Conservation (phyloP, 2,888 invertebrate genomes). For the Gibbula magus region DNA sequence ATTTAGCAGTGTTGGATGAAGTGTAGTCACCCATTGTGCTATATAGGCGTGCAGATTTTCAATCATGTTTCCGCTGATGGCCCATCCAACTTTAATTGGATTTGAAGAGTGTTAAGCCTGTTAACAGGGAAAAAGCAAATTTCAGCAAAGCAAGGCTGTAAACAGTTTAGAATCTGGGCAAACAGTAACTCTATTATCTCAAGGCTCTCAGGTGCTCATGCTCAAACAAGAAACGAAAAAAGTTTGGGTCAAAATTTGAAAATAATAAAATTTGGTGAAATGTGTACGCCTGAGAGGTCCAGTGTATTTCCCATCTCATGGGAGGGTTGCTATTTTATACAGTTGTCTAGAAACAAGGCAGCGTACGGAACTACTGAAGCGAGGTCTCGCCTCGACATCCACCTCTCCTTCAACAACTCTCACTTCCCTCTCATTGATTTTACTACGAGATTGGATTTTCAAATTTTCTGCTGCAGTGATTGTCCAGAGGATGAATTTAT, state of each 20-base stretch:
- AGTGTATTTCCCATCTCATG: not conserved
- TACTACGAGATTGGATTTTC: not conserved
- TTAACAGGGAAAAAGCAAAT: not conserved
- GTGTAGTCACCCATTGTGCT: not conserved
- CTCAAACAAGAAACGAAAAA: not conserved
- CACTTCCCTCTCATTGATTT: not conserved
- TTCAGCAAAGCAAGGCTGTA: not conserved
- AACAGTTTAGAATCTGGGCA: constrained; percentile 3
- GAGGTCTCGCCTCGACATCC: not conserved
- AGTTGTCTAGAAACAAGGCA: not conserved
- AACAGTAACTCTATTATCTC: not conserved
- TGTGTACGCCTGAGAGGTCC: not conserved
- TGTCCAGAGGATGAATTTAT: not conserved
- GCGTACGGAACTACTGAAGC: not conserved
- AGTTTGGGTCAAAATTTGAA: not conserved
- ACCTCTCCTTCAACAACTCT: not conserved
- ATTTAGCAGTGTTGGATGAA: not conserved
- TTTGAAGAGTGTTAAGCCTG: constrained; percentile 7
- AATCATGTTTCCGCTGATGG: not conserved
- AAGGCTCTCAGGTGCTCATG: not conserved
- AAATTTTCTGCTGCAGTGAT: not conserved
- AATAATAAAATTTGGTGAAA: not conserved
- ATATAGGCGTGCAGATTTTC: not conserved
- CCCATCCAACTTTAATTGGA: not conserved
- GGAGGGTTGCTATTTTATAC: not conserved